Evolutionary conservation across 1,140 invertebrate genomes (phyloP), one percentile per base, ranked within the genome.

Genomic region (Diabrotica virgifera): DNA sequence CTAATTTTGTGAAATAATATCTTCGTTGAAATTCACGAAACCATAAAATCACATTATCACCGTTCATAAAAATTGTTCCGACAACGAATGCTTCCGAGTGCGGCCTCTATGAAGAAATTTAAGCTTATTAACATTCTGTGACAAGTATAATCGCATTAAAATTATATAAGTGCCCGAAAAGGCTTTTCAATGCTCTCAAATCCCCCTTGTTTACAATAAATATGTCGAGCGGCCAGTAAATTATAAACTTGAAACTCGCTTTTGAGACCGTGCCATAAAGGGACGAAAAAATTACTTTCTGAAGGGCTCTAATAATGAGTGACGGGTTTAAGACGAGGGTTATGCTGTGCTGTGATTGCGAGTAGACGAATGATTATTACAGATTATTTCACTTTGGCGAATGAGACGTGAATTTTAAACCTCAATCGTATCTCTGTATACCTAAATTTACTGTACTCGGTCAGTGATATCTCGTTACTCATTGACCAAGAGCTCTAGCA

Each of bases 101-200:
- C 24, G 24, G 24, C 55, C 36, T 12, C 24, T 36, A 57, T 57
- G 35, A 57, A 57, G 55, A 57, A 12, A 57, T 57, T 57, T 57
- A 57, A 57, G 55, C 55, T 57, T 57, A 57, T 57, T 57, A 57
- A 57, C 55, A 36, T 37, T 57, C 36, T 57, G 55, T 57, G 55
- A 57, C 55, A 57, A 57, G 24, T 57, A 40, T 57, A 57, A 57
- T 57, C 24, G 55, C 55, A 57, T 57, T 57, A 57, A 57, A 57
- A 57, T 36, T 36, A 57, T 57, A 36, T 57, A 57, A 24, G 24
- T 24, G 36, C 24, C 35, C 55, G 55, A 57, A 57, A 57, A 57
- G 36, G 55, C 24, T 36, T 57, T 57, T 57, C 55, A 37, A 57
- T 57, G 40, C 40, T 57, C 11, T 7, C 35, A 57, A 36, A 24